These are phyloP conservation scores for Eupeodes luniger DNA, from an alignment of 2,888 invertebrate genomes.

Conservation along the genomic window DNA sequence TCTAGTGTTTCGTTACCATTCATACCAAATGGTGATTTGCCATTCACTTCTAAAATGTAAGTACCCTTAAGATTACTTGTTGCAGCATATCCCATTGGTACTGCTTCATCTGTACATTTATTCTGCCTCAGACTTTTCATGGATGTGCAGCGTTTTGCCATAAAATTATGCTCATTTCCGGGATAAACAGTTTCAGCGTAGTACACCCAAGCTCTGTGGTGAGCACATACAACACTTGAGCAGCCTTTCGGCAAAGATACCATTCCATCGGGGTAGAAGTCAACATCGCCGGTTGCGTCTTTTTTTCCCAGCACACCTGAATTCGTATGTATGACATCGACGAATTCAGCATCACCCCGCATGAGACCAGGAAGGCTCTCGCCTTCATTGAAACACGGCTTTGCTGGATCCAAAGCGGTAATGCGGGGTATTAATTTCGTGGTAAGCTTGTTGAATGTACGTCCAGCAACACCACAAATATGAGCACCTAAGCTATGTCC, in stretches of 20 bases:
- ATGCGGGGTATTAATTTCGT: slow-evolving; percentile 80
- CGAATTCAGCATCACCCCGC: slow-evolving; percentile 81
- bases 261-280: slow-evolving; percentile 82
- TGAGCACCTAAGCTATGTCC: slow-evolving; percentile 80
- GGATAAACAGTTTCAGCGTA: slow-evolving; percentile 81
- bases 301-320: slow-evolving; percentile 81
- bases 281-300: slow-evolving; percentile 81
- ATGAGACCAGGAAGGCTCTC: slow-evolving; percentile 79
- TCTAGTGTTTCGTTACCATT: not conserved
- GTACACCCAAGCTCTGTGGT: slow-evolving; percentile 80
- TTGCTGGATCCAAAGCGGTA: slow-evolving; percentile 83
- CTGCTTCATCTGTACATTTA: slow-evolving; percentile 78
- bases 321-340: slow-evolving; percentile 82
- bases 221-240: slow-evolving; percentile 79
- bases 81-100: slow-evolving; percentile 81
- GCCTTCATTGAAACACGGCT: slow-evolving; percentile 82
- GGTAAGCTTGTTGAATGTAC: slow-evolving; percentile 79
- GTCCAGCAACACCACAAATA: slow-evolving; percentile 81
- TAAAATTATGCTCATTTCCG: slow-evolving; percentile 78
- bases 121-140: slow-evolving; percentile 77
- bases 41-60: slow-evolving; percentile 78
- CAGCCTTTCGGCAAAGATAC: slow-evolving; percentile 81
- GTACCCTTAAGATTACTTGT: slow-evolving; percentile 80
- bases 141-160: slow-evolving; percentile 78
- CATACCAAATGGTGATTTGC: not conserved